Conservation (phyloP, 2,797 vertebrate species). For the Etheostoma nigrum region DNA sequence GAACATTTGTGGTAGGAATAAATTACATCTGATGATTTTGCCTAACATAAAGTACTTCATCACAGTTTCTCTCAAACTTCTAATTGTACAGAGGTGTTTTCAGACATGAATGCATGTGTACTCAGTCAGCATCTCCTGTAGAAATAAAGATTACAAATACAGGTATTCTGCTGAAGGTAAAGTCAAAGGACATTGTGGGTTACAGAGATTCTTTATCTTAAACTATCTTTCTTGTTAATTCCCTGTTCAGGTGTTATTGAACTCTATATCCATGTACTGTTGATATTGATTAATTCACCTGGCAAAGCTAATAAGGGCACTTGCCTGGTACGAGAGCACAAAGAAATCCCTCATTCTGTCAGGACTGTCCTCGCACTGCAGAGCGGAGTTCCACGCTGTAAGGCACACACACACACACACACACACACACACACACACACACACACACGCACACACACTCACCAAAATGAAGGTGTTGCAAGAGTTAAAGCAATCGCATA, state of each 20-base stretch:
- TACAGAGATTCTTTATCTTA: conserved; percentile 19
- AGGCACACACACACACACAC: conserved; percentile 48
- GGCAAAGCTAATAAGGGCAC: conserved; percentile 51
- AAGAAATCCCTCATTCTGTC: conserved; percentile 92
- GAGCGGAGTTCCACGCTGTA: conserved; percentile 93
- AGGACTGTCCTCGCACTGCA: conserved; percentile 85
- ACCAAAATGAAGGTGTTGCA: conserved; percentile 39
- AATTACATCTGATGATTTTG: background rate
- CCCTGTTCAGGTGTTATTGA: conserved; percentile 45
- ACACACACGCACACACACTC: no score
- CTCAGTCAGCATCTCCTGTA: background rate
- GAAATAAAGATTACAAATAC: background rate
- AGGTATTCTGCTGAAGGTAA: conserved; percentile 9
- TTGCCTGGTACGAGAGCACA: conserved; percentile 92
- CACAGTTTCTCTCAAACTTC: background rate
- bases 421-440: conserved; percentile 49
- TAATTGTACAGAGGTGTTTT: background rate
- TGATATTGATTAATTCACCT: conserved; percentile 47
- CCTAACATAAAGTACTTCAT: background rate
- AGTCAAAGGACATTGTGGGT: background rate
- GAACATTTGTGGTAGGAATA: background rate
- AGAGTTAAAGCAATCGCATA: conserved; percentile 32
- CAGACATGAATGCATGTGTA: background rate
- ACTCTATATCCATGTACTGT: conserved; percentile 22
- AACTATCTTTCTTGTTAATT: conserved; percentile 31